Evolutionary conservation across 2,797 vertebrate genomes (phyloP).

Genomic region (Phrynocephalus forsythii): DNA sequence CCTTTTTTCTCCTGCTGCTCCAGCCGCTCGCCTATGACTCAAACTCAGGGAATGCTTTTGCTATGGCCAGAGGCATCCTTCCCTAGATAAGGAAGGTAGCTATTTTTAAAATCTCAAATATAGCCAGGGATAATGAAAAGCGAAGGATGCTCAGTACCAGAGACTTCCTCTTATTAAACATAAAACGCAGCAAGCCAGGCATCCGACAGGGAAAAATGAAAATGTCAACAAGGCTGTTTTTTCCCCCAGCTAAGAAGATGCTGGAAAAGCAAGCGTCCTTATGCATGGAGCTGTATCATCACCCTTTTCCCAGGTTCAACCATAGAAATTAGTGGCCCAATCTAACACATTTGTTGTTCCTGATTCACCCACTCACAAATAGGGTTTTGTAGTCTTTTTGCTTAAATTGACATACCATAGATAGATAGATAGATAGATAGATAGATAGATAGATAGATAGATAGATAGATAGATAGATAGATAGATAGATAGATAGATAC

Average conservation of each 20-base stretch:
- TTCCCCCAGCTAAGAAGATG: not conserved
- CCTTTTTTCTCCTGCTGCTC: not conserved
- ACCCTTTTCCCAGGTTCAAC: not conserved
- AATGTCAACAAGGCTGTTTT: slow-evolving; percentile 50
- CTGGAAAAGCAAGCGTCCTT: slow-evolving; percentile 35
- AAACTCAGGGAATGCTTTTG: slow-evolving; percentile 37
- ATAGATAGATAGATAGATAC: too few relatives aligned
- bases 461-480: too few relatives aligned
- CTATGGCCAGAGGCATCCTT: slow-evolving; percentile 53
- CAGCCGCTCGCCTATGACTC: not conserved
- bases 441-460: too few relatives aligned
- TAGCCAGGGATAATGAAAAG: slow-evolving; percentile 51
- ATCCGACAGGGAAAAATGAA: slow-evolving; percentile 22
- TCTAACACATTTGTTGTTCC: too few relatives aligned
- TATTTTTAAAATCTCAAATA: slow-evolving; percentile 53
- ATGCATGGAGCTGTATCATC: not conserved
- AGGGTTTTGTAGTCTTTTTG: not conserved
- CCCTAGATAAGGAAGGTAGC: slow-evolving; percentile 49
- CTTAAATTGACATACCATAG: not conserved
- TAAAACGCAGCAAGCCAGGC: slow-evolving; percentile 28
- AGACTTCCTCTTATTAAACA: slow-evolving; percentile 49
- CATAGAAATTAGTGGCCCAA: too few relatives aligned
- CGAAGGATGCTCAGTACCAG: slow-evolving; percentile 47
- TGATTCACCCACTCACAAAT: not conserved
- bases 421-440: too few relatives aligned